Evolutionary conservation across 1,140 invertebrate genomes (phyloP).

Genomic region (Orussus abietinus): DNA sequence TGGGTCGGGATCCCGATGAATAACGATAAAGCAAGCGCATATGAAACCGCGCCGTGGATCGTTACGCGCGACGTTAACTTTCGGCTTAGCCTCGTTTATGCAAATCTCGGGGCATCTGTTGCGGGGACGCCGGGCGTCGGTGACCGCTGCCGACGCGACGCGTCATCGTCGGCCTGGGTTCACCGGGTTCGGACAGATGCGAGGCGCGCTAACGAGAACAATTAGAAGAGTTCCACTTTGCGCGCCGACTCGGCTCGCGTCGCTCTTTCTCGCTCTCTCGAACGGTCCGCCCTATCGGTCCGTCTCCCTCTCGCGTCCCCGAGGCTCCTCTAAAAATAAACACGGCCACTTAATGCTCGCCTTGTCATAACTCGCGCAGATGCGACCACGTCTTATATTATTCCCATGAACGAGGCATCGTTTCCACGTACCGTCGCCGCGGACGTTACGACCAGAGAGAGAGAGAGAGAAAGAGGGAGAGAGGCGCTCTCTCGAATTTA

Average conservation of each 20-base stretch:
- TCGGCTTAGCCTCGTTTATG: constrained; percentile 41
- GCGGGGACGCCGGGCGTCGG: constrained; percentile 6
- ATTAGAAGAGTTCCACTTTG: constrained; percentile 52
- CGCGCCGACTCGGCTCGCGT: constrained; percentile 30
- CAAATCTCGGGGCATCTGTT: constrained; percentile 45
- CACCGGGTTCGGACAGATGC: constrained; percentile 52
- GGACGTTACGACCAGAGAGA: too few species aligned
- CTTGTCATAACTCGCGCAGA: constrained; percentile 47
- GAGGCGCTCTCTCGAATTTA: too few species aligned
- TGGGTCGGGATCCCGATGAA: constrained; percentile 30
- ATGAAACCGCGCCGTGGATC: constrained; percentile 23
- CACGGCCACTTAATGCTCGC: constrained; percentile 43
- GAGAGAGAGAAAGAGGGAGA: constrained; percentile 4
- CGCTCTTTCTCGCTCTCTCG: constrained; percentile 16
- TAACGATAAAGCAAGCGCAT: constrained; percentile 31
- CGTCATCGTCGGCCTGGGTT: constrained; percentile 36
- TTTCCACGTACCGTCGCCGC: constrained; percentile 44
- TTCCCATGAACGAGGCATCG: constrained; percentile 38
- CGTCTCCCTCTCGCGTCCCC: too few species aligned
- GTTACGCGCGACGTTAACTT: constrained; percentile 37
- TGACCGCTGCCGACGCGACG: constrained; percentile 10
- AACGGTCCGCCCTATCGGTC: not conserved
- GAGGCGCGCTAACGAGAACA: constrained; percentile 50
- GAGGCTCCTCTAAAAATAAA: constrained; percentile 48
- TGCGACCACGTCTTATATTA: constrained; percentile 43